Base-by-base conservation (phyloP, 2,797 vertebrate genomes). In the Gymnopithys bicolor region DNA sequence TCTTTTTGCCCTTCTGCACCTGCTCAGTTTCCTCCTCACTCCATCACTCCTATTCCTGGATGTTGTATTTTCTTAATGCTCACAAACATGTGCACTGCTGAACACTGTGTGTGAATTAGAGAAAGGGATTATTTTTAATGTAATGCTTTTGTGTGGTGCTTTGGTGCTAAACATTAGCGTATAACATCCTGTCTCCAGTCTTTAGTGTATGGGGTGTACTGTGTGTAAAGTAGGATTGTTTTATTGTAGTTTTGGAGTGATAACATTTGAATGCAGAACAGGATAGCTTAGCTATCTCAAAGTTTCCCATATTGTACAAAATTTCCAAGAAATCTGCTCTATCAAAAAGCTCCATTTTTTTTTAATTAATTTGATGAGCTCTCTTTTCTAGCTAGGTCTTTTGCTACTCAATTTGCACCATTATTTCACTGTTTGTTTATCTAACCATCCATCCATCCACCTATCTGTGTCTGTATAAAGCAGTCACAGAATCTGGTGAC, bases 341-440 rank as follows among this genome's bases (percentile, higher is more conserved):
- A 49, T 49, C 30, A 92, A 68, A 75, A 90, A 85, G 78, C 41
- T 94, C 51, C 37, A 79, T 79, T 78, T 82, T 93, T 96, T 63
- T 89, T 87, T 58, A 95, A 96, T 69, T 15, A 84, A 46, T 93
- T 91, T 46, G 82, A 94, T 94, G 77, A 95, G 43, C 66, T 94
- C 37, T 94, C 24, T 81, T 81, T 97, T 94, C 86, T 91, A 96
- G 89, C 75, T 74, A 89, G 64, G 63, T 92, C 88, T 85, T 35
- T 66, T 95, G 92, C 78, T 77, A 32, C 83, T 68, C 80, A 91
- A 88, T 97, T 97, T 95, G 82, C 74, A 93, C 76, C 77, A 73
- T 96, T 91, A 97, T 97, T 97, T 96, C 82, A 84, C 84, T 96
- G 88, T 96, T 93, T 95, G 60, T 97, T 95, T 94, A 95, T 96